Evolutionary conservation across 2,797 vertebrate species (phyloP), one percentile per base, ranked within the genome.

Genomic region (Tadarida brasiliensis): DNA sequence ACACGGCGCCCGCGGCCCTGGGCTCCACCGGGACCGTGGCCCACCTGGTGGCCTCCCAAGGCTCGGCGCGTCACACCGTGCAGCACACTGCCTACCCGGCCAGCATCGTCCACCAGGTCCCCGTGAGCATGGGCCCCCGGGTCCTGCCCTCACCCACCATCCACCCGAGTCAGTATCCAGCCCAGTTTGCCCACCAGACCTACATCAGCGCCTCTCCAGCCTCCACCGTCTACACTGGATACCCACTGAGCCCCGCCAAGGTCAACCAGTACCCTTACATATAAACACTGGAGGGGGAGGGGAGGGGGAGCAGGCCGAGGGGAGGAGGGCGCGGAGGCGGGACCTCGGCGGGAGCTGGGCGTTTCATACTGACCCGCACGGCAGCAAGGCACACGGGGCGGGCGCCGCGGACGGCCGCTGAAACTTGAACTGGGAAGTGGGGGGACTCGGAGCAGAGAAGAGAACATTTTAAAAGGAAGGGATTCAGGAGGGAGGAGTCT

Each of bases 251-350:
- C 99, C 99, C 99, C 97, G 99, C 99, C 97, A 99, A 99, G 99
- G 99, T 99, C 98, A 99, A 99, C 99, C 99, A 99, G 99, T 99
- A 99, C 99, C 99, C 99, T 98, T 99, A 99, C 99, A 99, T 99
- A 99, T 99, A 99, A 98, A 98, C 98, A 98, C 98, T 98, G 98
- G 98, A 97, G 96, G 86, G 83, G 94, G 94, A 92, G 63, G 59
- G 39, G 11, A 73, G 85, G 56, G 90, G 61, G 78, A 96, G 98
- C 94, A 2, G 81, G 28, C 19, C 15, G 61, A 89, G 91, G 96
- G 67, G 44, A 56, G 96, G 91, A 7, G 71, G 86, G 92, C 22
- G 44, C n/a, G 87, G 63, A 77, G 78, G 74, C 76, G 81, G 91
- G 89, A 44, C 44, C 44, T 11, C 39, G 39, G 3, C 7, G 80